Evolutionary conservation across 35 echinoderm and acorn worm genomes (phyloP).

Genomic region (Lytechinus variegatus): DNA sequence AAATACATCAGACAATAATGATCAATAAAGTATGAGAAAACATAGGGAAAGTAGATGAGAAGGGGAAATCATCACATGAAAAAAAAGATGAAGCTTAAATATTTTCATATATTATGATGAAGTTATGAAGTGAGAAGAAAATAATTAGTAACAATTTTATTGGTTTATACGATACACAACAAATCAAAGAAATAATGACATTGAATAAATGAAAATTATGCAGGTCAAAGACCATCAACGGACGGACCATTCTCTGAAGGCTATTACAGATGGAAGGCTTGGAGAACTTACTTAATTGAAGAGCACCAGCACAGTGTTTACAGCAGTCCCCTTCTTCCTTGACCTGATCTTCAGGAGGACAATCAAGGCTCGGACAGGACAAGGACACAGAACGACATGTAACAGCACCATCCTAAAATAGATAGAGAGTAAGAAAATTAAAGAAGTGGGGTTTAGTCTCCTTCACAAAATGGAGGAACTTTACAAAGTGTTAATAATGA

Average conservation of each 20-base stretch:
- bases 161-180: not conserved
- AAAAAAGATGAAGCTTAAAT: too few species aligned
- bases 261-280: not conserved
- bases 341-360: slow-evolving; percentile 59
- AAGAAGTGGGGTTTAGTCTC: not conserved
- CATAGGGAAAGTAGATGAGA: too few species aligned
- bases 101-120: too few species aligned
- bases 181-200: not conserved
- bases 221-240: not conserved
- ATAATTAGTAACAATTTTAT: too few species aligned
- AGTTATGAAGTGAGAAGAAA: too few species aligned
- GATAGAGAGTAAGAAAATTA: not conserved
- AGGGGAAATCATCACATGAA: too few species aligned
- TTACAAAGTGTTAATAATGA: too few species aligned
- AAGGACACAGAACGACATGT: slow-evolving; percentile 29
- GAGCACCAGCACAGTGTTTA: slow-evolving; percentile 61
- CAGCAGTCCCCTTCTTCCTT: slow-evolving; percentile 71
- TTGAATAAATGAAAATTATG: not conserved
- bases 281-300: not conserved
- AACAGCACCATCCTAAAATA: slow-evolving; percentile 62
- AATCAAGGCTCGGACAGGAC: slow-evolving; percentile 57
- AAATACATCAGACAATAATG: too few species aligned
- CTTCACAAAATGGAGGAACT: too few species aligned
- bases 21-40: too few species aligned
- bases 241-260: not conserved